Evolutionary conservation across 2,113 vertebrate species (phyloP).

Genomic region (Tympanuchus pallidicinctus): DNA sequence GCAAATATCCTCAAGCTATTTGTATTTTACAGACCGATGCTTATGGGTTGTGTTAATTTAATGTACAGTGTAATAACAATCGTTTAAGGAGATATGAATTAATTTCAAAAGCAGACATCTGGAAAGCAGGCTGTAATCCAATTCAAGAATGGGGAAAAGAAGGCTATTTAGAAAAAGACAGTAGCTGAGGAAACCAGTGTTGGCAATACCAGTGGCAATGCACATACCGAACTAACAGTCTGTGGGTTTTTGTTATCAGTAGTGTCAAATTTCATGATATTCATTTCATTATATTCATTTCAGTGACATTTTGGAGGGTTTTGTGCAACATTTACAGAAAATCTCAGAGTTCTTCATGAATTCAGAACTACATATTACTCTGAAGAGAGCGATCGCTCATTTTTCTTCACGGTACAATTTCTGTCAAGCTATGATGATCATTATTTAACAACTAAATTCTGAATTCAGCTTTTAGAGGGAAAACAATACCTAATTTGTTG

Average conservation of each 20-base stretch:
- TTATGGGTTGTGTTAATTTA: neutral
- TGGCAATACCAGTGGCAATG: neutral
- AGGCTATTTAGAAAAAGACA: neutral
- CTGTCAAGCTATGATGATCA: neutral
- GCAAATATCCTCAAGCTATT: neutral
- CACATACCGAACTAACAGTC: neutral
- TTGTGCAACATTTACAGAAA: neutral
- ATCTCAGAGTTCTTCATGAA: neutral
- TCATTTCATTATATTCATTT: neutral
- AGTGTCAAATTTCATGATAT: neutral
- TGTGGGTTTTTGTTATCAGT: neutral
- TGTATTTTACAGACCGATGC: neutral
- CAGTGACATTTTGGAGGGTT: neutral
- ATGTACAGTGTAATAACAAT: neutral
- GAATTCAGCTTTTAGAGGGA: neutral
- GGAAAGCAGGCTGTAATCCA: neutral
- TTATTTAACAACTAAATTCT: neutral
- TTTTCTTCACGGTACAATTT: neutral
- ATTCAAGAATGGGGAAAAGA: neutral
- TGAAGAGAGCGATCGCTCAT: neutral
- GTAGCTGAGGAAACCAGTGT: neutral
- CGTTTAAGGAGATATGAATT: neutral
- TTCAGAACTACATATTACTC: neutral
- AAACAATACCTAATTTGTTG: neutral
- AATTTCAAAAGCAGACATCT: neutral